Base-by-base conservation (phyloP, 1,140 invertebrate species). In the Drosophila elegans region DNA sequence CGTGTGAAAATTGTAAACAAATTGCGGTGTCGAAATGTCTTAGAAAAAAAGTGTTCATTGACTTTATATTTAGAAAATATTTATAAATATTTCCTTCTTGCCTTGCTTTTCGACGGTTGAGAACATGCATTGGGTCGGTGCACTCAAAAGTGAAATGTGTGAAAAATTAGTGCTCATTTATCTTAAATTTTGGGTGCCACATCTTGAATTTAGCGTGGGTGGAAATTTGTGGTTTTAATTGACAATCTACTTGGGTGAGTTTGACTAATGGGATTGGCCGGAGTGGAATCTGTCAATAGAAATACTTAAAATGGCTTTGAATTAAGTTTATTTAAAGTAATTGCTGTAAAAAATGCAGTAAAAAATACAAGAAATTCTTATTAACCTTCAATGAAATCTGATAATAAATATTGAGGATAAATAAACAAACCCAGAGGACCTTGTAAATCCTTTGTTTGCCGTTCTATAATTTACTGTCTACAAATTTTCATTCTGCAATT, bases 1-100 rank as follows among this genome's bases (percentile, higher is more conserved):
- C 83, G 83, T 86, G 82, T 86, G 82, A 86, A 86, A 89, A 89
- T 88, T 71, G 67, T 88, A 89, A 88, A 88, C 84, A 88, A 88
- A 88, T 88, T 90, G 83, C 80, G 68, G 84, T 74, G 83, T 79
- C 84, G 83, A 88, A 84, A 88, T 66, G 80, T 61, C 79, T 89
- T 80, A 56, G 75, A 57, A 69, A 74, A 38, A 55, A 68, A 60
- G 68, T 63, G 74, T 67, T 80, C 77, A 78, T 78, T 67, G 77
- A 67, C 45, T 34, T 53, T 84, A 80, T 77, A 85, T 85, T 66
- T 84, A 83, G 71, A 72, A 63, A 74, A 72, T 68, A 79, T 80
- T 80, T 57, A 80, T 71, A 80, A 75, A 79, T 64, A 54, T 72
- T 75, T 56, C 59, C 21, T 21, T 32, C 34, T 39, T n/a, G 16